A percentile compares a stretch with the other conserved stretches of the same genome.
phyloP scores from a whole-genome alignment of 2,888 invertebrate genomes.

The Cynaeus angustus region DNA sequence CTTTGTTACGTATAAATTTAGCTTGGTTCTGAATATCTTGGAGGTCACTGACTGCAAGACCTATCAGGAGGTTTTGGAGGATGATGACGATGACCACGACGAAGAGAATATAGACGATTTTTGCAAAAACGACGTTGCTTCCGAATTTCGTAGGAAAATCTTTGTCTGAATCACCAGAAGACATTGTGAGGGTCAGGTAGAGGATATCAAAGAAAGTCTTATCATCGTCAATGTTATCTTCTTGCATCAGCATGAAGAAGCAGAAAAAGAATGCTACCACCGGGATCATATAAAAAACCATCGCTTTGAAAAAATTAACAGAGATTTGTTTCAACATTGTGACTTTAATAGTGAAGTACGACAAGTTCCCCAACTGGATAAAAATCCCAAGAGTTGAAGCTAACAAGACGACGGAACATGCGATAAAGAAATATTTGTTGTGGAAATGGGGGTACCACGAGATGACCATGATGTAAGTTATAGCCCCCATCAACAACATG shows the following conservation, averaged over 20 bases:
- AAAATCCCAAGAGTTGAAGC: neutral
- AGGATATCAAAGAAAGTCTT: neutral
- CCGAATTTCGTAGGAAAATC: neutral
- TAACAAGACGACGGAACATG: neutral
- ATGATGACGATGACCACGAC: neutral
- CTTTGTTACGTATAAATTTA: conserved; percentile 11
- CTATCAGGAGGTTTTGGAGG: conserved; percentile 22
- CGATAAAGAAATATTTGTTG: neutral
- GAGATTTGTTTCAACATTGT: neutral
- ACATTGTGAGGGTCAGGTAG: conserved; percentile 10
- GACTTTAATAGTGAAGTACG: neutral
- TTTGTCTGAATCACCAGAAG: conserved; percentile 4
- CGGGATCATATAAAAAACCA: neutral
- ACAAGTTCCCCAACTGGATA: neutral
- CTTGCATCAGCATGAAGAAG: neutral
- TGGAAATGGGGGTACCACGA: neutral
- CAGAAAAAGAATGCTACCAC: neutral
- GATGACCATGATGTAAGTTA: neutral
- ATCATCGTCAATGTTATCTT: neutral
- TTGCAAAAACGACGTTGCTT: neutral
- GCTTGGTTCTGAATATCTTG: conserved; percentile 20
- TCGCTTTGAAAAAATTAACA: neutral
- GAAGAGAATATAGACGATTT: neutral
- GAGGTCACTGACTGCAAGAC: conserved; percentile 23
- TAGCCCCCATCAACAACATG: neutral